phyloP scores from a whole-genome alignment of 2,888 invertebrate genomes.

The Scaeva pyrastri region DNA sequence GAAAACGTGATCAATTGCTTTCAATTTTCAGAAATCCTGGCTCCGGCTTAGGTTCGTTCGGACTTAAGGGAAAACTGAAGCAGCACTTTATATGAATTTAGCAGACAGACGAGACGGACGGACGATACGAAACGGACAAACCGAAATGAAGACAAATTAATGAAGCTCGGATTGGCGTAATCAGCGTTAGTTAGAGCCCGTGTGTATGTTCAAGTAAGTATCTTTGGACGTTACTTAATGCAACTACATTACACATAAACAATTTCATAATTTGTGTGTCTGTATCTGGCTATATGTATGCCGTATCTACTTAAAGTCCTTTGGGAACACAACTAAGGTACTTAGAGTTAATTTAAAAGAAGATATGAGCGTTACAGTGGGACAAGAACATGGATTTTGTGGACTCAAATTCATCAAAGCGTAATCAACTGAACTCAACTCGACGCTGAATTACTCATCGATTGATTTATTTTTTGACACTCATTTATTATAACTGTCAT shows the following conservation, averaged over 20 bases:
- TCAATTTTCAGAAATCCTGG: conserved; percentile 71
- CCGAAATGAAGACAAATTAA: conserved; percentile 74
- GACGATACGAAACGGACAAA: conserved; percentile 20
- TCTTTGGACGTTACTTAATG: conserved; percentile 63
- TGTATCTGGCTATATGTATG: neutral
- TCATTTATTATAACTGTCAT: too few species aligned
- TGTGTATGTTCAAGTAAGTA: conserved; percentile 62
- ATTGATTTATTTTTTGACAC: too few species aligned
- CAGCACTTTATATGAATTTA: neutral
- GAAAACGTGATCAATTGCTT: conserved; percentile 74
- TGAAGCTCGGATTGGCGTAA: conserved; percentile 69
- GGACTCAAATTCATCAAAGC: too few species aligned
- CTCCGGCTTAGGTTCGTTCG: conserved; percentile 7
- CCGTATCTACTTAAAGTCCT: conserved; percentile 6
- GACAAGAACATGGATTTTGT: neutral
- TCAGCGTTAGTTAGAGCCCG: conserved; percentile 67
- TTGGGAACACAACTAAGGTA: neutral
- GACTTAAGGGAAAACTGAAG: conserved; percentile 9
- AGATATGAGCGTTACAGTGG: conserved; percentile 23
- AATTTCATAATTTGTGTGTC: conserved; percentile 66
- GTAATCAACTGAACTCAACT: too few species aligned
- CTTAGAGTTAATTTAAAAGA: neutral
- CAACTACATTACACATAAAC: conserved; percentile 69
- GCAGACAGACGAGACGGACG: neutral
- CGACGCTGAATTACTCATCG: too few species aligned